Percentiles rank a stretch among this genome's conserved stretches.
These are phyloP conservation scores for Corydoras maculifer DNA, from an alignment of 2,113 vertebrate species.

Conservation along the genomic window DNA sequence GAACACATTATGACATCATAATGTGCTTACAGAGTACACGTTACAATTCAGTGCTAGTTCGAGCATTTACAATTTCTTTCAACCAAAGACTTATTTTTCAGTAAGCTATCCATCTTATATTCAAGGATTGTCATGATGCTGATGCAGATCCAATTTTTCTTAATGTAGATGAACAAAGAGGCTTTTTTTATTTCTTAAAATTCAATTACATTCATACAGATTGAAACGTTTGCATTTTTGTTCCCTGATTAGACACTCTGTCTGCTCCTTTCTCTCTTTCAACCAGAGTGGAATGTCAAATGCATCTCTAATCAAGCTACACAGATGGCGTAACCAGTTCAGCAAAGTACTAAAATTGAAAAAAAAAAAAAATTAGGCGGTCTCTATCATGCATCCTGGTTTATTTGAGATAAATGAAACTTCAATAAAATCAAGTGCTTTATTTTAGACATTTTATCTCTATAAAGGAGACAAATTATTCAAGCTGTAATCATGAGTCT, in stretches of 20 bases:
- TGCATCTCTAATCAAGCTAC: neutral
- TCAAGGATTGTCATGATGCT: constrained; percentile 15
- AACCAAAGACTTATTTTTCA: constrained; percentile 2
- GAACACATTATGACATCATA: no score
- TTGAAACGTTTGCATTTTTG: constrained; percentile 29
- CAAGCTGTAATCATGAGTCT: neutral
- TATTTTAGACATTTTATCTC: no score
- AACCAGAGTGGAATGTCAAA: constrained; percentile 27
- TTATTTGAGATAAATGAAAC: no score
- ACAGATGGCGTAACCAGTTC: constrained; percentile 10
- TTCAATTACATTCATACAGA: constrained; percentile 38
- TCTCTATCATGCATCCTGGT: neutral
- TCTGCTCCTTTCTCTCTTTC: constrained; percentile 20
- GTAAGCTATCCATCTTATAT: constrained; percentile 4
- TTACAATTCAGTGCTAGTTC: no score
- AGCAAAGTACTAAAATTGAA: constrained; percentile 1
- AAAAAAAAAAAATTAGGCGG: neutral
- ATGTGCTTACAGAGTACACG: no score
- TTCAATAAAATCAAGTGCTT: no score
- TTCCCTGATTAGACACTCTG: constrained; percentile 25
- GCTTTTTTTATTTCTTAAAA: constrained; percentile 42
- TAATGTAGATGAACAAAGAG: constrained; percentile 35
- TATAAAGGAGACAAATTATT: neutral
- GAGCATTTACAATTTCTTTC: neutral
- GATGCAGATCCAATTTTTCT: constrained; percentile 24